Evolutionary conservation across 2,888 invertebrate genomes (phyloP), one percentile per base, ranked within the genome.

Genomic region (Drosophila suboccidentalis): DNA sequence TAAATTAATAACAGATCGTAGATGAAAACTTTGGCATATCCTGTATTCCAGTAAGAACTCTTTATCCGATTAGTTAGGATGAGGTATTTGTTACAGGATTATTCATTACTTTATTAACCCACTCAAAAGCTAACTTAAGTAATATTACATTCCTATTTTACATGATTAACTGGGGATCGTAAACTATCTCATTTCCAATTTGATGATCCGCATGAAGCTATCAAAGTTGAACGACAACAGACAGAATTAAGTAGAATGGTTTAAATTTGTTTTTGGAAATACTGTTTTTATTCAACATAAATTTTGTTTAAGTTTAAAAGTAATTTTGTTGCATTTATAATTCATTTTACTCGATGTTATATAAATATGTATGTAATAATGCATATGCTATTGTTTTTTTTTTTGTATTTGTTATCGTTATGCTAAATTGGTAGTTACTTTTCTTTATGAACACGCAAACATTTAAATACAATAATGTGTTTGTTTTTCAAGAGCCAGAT

Each of bases 231-330:
- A 6, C 26, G 6, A 26, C 26, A 26, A 5, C 5, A 26, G 26
- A 26, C 5, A 29, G n/a, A 53, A 39, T 53, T 26, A 53, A 50
- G 8, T 17, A n/a, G 22, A n/a, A n/a, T 34, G 36, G n/a, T 36
- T 17, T 17, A 55, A 39, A 11, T 11, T 64, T 59, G 71, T 84
- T 85, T 87, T 81, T 87, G 89, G 86, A 89, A 87, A 87, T 87
- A 87, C 86, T 87, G 86, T 87, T 87, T 82, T 87, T 87, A 87
- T 87, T 87, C 86, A 87, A 87, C 89, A 89, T 87, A 89, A 89
- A 84, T 89, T 82, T 82, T 84, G 36, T 87, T 85, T 80, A 78
- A 80, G 75, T 76, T 85, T 85, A 88, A 85, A 84, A 85, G 88
- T 85, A 85, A 82, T 80, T 84, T 80, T 80, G 71, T 80, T 86